These are phyloP conservation scores for Epinephelus fuscoguttatus DNA, from an alignment of 2,113 vertebrate species.

Conservation along the genomic window DNA sequence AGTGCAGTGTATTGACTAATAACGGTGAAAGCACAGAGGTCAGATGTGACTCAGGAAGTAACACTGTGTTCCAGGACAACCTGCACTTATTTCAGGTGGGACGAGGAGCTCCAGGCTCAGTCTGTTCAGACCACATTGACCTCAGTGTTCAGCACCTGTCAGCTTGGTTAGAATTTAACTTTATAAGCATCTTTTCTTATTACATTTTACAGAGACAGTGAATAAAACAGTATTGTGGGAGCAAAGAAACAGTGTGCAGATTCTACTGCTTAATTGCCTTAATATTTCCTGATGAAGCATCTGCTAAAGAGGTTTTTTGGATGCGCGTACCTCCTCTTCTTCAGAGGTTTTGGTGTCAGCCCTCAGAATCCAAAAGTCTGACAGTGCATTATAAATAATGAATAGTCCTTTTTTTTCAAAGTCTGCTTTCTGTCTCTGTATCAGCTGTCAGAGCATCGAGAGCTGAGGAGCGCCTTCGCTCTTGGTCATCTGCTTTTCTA, in stretches of 20 bases:
- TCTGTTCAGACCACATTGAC: neutral
- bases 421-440: conserved; percentile 1
- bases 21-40: neutral
- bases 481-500: conserved; percentile 91
- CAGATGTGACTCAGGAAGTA: neutral
- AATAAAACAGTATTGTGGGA: neutral
- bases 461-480: conserved; percentile 74
- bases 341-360: neutral
- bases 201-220: neutral
- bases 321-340: neutral
- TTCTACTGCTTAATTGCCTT: neutral
- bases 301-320: neutral
- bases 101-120: neutral
- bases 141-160: neutral
- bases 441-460: conserved; percentile 91
- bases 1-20: neutral
- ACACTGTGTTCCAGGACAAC: neutral
- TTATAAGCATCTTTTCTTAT: neutral
- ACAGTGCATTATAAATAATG: neutral
- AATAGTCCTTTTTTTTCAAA: neutral
- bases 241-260: neutral
- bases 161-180: neutral
- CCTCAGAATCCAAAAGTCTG: neutral
- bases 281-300: neutral
- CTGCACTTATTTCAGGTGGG: neutral